These are phyloP conservation scores for Rhyzopertha dominica DNA, from an alignment of 1,140 invertebrate genomes.

Conservation along the genomic window DNA sequence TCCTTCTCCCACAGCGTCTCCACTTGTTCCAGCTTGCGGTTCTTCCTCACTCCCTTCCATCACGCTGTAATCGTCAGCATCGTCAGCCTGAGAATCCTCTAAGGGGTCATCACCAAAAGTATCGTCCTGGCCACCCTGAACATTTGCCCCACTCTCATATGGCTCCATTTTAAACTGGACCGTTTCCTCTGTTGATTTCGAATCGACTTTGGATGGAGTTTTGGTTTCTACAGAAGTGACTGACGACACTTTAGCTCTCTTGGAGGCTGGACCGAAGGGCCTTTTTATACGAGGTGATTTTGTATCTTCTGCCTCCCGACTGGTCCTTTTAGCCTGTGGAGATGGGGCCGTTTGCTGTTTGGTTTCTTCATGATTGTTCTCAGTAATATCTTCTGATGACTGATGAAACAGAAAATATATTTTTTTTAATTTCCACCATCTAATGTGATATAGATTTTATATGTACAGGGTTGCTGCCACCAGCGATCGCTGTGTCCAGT, in stretches of 20 bases:
- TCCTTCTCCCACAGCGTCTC: constrained; percentile 35
- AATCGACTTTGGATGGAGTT: no score
- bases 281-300: constrained; percentile 25
- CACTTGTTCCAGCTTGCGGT: constrained; percentile 37
- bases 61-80: constrained; percentile 38
- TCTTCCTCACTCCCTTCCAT: constrained; percentile 36
- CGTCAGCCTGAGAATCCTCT: constrained; percentile 31
- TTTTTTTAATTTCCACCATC: background rate
- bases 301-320: constrained; percentile 5
- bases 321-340: background rate
- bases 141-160: constrained; percentile 26
- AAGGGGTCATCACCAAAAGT: constrained; percentile 31
- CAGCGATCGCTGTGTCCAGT: no score
- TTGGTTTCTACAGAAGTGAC: background rate
- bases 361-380: no score
- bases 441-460: background rate
- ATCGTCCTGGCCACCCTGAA: constrained; percentile 27
- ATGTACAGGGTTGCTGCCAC: no score
- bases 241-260: constrained; percentile 8
- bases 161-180: constrained; percentile 42
- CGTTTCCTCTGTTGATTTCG: constrained; percentile 13
- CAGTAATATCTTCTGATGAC: no score
- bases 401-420: no score
- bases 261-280: constrained; percentile 21
- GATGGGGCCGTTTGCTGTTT: background rate